A percentile compares a stretch with the other conserved stretches of the same genome.
phyloP scores from a whole-genome alignment of 1,140 invertebrate genomes.

The Oryctes rhinoceros region DNA sequence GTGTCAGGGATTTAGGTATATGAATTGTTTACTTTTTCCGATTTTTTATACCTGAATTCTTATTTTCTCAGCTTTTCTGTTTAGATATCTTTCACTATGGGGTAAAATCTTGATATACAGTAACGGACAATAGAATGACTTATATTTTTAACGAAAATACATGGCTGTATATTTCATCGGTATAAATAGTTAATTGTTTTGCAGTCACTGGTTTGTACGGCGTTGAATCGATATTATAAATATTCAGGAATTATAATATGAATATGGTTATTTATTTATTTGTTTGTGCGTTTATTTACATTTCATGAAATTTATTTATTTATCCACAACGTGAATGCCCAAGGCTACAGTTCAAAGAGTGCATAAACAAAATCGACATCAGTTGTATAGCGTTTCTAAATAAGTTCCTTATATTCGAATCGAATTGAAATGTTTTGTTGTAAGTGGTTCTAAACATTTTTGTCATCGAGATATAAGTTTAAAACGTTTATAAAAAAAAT shows the following conservation, averaged over 20 bases:
- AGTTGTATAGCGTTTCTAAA: not conserved
- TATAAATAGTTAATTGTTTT: not conserved
- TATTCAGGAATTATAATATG: constrained; percentile 28
- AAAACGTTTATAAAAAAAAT: not conserved
- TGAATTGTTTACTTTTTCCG: constrained; percentile 5
- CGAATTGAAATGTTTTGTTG: not conserved
- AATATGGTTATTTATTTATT: constrained; percentile 41
- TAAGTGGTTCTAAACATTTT: not conserved
- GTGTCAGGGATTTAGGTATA: constrained; percentile 4
- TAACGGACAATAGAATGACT: no score
- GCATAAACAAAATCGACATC: constrained; percentile 12
- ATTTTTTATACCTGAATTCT: constrained; percentile 6
- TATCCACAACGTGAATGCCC: not conserved
- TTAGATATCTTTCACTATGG: not conserved
- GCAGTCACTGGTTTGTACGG: not conserved
- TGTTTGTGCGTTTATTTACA: constrained; percentile 41
- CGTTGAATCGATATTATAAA: constrained; percentile 34
- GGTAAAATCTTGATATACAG: not conserved
- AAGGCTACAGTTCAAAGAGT: constrained; percentile 30
- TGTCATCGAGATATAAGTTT: not conserved
- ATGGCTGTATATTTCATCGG: not conserved
- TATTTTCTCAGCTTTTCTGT: not conserved
- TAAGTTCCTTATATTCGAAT: not conserved
- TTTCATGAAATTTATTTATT: constrained; percentile 40
- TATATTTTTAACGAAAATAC: no score